A percentile compares a stretch with the other conserved stretches of the same genome.
phyloP scores from a whole-genome alignment of 2,888 invertebrate genomes.

The Lasiommata megera region DNA sequence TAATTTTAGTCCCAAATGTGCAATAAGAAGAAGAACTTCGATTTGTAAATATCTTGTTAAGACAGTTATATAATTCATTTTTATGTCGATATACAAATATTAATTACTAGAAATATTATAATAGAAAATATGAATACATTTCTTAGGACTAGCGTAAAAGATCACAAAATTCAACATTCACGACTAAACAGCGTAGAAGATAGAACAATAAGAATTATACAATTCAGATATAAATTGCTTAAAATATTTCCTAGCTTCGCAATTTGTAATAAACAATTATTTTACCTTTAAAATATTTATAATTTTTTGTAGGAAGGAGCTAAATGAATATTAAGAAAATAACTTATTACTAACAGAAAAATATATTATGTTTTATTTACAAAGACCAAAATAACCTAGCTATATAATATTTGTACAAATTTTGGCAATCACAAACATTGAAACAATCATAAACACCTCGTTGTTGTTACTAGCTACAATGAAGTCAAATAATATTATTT shows the following conservation, averaged over 20 bases:
- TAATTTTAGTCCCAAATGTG: conserved; percentile 51
- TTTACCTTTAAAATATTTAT: background rate
- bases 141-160: conserved; percentile 65
- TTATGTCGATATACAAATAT: conserved; percentile 29
- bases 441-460: conserved; percentile 27
- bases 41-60: conserved; percentile 58
- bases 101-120: conserved; percentile 57
- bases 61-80: conserved; percentile 40
- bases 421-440: conserved; percentile 47
- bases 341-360: conserved; percentile 29
- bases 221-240: conserved; percentile 19
- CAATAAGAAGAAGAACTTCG: conserved; percentile 59
- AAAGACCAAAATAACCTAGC: conserved; percentile 44
- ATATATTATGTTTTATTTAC: conserved; percentile 46
- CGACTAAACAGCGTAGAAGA: conserved; percentile 36
- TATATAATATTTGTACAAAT: conserved; percentile 48
- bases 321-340: background rate
- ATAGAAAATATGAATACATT: conserved; percentile 78
- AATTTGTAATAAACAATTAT: background rate
- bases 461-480: conserved; percentile 32
- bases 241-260: conserved; percentile 14
- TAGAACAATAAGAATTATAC: conserved; percentile 26
- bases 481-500: conserved; percentile 36
- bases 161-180: conserved; percentile 72
- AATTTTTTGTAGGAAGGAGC: too few species aligned